phyloP scores from a whole-genome alignment of 30 jellyfish, hydroid and myxozoan genomes.

The Phacellophora camtschatica region DNA sequence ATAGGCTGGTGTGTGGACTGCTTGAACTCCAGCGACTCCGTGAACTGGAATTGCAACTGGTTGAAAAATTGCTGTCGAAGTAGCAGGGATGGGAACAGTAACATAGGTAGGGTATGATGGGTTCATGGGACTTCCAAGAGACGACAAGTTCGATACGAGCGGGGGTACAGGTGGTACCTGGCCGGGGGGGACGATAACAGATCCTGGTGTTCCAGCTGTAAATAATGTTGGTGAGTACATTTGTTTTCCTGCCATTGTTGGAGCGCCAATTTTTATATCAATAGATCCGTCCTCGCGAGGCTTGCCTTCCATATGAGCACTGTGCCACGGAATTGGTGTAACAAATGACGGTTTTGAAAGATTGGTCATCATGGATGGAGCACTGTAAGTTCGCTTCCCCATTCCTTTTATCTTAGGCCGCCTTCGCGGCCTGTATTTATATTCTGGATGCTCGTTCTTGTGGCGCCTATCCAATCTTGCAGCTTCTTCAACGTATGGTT shows the following conservation, averaged over 20 bases:
- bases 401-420: constrained; percentile 91
- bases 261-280: constrained; percentile 69
- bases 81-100: constrained; percentile 95
- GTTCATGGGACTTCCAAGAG: constrained; percentile 49
- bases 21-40: constrained; percentile 77
- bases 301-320: constrained; percentile 65
- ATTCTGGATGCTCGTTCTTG: constrained; percentile 95
- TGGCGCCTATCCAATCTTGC: constrained; percentile 96
- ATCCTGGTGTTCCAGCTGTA: constrained; percentile 68
- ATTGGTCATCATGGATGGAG: constrained; percentile 91
- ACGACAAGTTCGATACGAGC: constrained; percentile 27
- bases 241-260: constrained; percentile 50
- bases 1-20: constrained; percentile 96
- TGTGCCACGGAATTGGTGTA: constrained; percentile 68
- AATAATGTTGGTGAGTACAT: constrained; percentile 22
- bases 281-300: constrained; percentile 70
- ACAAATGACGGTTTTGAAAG: constrained; percentile 77
- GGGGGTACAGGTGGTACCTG: constrained; percentile 83
- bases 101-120: constrained; percentile 93
- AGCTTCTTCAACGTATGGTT: constrained; percentile 97
- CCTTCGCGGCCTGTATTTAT: constrained; percentile 94
- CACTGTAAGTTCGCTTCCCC: constrained; percentile 80
- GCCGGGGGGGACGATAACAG: constrained; percentile 94
- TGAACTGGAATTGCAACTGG: constrained; percentile 98
- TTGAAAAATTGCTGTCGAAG: constrained; percentile 96